A percentile compares a stretch with the other conserved stretches of the same genome.
Conservation (phyloP, 2,797 vertebrate genomes). For the Sebastes miniatus region DNA sequence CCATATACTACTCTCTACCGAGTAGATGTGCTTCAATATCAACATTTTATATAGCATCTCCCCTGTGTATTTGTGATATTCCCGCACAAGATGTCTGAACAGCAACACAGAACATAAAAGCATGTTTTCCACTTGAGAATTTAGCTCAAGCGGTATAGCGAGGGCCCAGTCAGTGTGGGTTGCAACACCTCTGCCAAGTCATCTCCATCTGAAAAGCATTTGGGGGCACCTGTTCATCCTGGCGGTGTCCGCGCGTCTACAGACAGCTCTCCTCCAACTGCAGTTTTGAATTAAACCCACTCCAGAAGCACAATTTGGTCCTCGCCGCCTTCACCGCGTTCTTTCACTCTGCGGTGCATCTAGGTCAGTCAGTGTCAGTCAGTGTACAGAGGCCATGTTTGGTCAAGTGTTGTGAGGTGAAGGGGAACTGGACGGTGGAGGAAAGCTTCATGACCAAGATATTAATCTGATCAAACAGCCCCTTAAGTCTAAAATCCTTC, state of each 20-base stretch:
- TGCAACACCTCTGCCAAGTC: conserved; percentile 62
- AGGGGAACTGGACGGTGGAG: conserved; percentile 4
- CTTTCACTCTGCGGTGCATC: conserved; percentile 47
- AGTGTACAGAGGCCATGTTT: conserved; percentile 37
- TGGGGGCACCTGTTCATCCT: conserved; percentile 47
- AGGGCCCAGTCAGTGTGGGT: conserved; percentile 38
- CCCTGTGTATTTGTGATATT: conserved; percentile 1
- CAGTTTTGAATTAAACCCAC: conserved; percentile 52
- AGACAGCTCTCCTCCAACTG: conserved; percentile 26
- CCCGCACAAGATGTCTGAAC: conserved; percentile 14
- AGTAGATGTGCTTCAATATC: conserved; percentile 24
- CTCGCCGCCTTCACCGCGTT: conserved; percentile 29
- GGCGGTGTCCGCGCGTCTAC: conserved; percentile 24
- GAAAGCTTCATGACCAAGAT: conserved; percentile 5
- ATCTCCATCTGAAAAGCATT: conserved; percentile 53
- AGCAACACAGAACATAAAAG: conserved; percentile 26
- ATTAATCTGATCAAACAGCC: not conserved
- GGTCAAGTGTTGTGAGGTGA: conserved; percentile 47
- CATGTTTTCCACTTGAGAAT: conserved; percentile 49
- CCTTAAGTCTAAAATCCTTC: not conserved
- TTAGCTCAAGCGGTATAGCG: conserved; percentile 13
- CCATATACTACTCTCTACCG: conserved; percentile 7
- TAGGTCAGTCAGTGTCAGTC: conserved; percentile 64
- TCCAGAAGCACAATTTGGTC: conserved; percentile 49
- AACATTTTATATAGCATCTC: conserved; percentile 17